Evolutionary conservation across 2,888 invertebrate genomes (phyloP).

Genomic region (Drosophila parthenogenetica): DNA sequence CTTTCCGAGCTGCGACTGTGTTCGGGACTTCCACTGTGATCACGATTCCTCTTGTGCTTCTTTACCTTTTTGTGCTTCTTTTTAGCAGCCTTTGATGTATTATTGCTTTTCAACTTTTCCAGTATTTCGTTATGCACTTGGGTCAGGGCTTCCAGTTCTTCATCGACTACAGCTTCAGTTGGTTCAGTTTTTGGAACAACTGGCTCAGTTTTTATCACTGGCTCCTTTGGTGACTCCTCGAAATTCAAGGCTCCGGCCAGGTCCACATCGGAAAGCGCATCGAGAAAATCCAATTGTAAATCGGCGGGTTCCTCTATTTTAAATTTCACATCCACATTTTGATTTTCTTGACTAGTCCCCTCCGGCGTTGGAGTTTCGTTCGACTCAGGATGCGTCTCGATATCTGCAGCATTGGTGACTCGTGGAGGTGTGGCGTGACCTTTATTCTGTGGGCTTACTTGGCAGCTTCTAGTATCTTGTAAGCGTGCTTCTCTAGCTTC

Average conservation of each 20-base stretch:
- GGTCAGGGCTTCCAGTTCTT: background rate
- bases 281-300: conserved; percentile 15
- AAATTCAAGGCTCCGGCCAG: background rate
- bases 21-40: conserved; percentile 6
- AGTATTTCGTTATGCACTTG: background rate
- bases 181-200: conserved; percentile 7
- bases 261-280: conserved; percentile 1
- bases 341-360: no score
- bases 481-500: background rate
- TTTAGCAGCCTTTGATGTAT: background rate
- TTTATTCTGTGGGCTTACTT: no score
- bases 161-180: no score
- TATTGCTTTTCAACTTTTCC: background rate
- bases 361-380: no score
- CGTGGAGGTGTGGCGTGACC: no score
- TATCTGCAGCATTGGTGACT: background rate
- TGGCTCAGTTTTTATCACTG: background rate
- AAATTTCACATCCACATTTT: background rate
- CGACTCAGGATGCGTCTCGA: no score
- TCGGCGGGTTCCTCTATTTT: conserved; percentile 16
- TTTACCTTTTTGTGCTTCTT: conserved; percentile 36
- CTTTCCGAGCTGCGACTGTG: background rate
- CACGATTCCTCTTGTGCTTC: conserved; percentile 36
- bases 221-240: background rate
- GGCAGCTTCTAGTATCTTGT: no score